Evolutionary conservation across 2,113 vertebrate species (phyloP).

Genomic region (Microtus ochrogaster): DNA sequence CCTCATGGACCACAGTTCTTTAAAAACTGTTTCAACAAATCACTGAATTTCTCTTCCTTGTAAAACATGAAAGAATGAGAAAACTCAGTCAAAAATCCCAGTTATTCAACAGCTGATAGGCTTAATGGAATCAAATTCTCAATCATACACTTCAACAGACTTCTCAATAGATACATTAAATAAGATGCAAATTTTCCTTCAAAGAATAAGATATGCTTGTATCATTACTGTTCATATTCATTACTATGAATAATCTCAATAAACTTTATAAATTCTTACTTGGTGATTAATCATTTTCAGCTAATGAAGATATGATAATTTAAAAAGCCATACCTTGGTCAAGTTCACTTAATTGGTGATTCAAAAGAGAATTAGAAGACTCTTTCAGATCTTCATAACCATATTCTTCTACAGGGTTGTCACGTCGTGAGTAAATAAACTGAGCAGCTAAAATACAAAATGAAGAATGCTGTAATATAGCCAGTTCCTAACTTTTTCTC

Average conservation of each 20-base stretch:
- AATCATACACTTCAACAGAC: background rate
- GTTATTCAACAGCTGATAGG: background rate
- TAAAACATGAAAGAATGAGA: constrained; percentile 16
- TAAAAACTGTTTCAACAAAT: constrained; percentile 29
- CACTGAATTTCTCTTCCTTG: constrained; percentile 23
- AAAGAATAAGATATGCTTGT: background rate
- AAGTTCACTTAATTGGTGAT: constrained; percentile 88
- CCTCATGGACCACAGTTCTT: constrained; percentile 17
- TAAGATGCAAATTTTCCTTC: constrained; percentile 22
- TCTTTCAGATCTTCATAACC: constrained; percentile 87
- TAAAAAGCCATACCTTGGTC: constrained; percentile 91
- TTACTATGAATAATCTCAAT: constrained; percentile 30
- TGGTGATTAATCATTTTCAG: constrained; percentile 25
- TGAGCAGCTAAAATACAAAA: constrained; percentile 93
- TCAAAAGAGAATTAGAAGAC: constrained; percentile 84
- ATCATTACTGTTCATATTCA: constrained; percentile 10
- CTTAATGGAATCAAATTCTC: constrained; percentile 26
- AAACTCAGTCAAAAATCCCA: background rate
- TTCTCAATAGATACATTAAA: constrained; percentile 25
- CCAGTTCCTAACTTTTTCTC: background rate
- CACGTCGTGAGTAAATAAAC: constrained; percentile 96
- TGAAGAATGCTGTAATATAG: constrained; percentile 15
- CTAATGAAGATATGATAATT: constrained; percentile 19
- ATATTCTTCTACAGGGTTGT: constrained; percentile 90
- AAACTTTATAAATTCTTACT: background rate